Conservation (phyloP, 92 coral and sea anemone species). For the Meandrina meandrites region DNA sequence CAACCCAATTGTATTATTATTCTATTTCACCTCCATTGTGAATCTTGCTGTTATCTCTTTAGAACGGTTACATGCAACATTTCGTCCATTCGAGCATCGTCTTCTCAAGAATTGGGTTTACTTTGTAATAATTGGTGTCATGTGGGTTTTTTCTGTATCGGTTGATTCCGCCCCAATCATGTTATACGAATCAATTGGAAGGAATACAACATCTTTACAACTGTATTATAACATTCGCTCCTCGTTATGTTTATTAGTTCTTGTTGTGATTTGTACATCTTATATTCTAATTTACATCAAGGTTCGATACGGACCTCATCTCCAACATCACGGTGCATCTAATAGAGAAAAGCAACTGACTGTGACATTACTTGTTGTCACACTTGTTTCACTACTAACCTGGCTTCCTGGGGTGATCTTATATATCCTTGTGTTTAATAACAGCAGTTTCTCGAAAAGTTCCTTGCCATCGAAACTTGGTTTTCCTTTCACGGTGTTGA, state of each 20-base stretch:
- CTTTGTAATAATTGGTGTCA: not conserved
- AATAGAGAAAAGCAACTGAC: slow-evolving; percentile 5
- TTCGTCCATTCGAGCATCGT: not conserved
- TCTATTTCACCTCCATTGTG: not conserved
- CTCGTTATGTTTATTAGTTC: not conserved
- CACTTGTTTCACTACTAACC: not conserved
- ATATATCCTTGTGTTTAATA: not conserved
- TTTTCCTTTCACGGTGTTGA: not conserved
- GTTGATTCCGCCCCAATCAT: not conserved
- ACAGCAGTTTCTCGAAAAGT: not conserved
- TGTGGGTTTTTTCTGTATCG: not conserved
- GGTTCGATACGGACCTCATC: not conserved
- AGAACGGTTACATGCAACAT: not conserved
- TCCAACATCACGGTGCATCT: not conserved
- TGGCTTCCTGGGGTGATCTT: not conserved
- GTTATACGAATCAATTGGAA: not conserved
- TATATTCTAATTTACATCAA: not conserved
- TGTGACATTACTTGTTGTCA: slow-evolving; percentile 4
- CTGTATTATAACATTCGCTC: not conserved
- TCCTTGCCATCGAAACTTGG: not conserved
- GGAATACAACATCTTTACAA: not conserved
- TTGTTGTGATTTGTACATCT: not conserved
- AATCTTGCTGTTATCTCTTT: not conserved
- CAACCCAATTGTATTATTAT: not conserved
- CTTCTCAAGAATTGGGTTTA: not conserved